phyloP scores from a whole-genome alignment of 2,113 vertebrate species.

The Ceuthmochares aereus region DNA sequence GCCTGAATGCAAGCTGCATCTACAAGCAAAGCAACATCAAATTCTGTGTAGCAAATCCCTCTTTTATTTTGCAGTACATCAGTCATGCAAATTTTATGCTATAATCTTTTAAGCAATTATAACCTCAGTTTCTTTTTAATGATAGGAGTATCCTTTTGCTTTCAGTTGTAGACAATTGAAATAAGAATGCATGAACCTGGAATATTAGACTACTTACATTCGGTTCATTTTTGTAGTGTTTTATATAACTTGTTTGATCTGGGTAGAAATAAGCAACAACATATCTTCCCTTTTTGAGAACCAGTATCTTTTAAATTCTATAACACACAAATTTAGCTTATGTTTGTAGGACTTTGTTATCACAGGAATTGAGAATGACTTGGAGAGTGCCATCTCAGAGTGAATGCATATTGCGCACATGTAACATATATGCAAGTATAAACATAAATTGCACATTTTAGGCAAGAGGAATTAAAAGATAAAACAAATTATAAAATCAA shows the following conservation, averaged over 20 bases:
- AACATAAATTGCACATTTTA: not conserved
- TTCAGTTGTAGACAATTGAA: slow-evolving; percentile 38
- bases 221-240: not conserved
- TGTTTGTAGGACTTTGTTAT: not conserved
- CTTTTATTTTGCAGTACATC: slow-evolving; percentile 33
- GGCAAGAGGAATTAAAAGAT: not conserved
- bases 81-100: slow-evolving; percentile 65
- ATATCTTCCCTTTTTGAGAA: not conserved
- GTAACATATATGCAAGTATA: not conserved
- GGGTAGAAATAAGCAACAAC: not conserved
- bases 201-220: not conserved
- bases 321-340: not conserved
- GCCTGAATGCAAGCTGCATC: slow-evolving; percentile 48
- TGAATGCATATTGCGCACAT: not conserved
- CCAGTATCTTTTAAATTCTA: not conserved
- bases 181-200: not conserved
- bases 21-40: slow-evolving; percentile 50
- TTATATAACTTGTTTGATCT: not conserved
- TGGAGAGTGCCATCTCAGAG: not conserved
- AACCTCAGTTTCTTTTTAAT: slow-evolving; percentile 46
- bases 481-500: not conserved
- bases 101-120: slow-evolving; percentile 51
- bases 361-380: not conserved
- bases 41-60: slow-evolving; percentile 26
- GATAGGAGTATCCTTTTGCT: slow-evolving; percentile 15